Evolutionary conservation across 2,797 vertebrate species (phyloP).

Genomic region (Melanotaenia boesemani): DNA sequence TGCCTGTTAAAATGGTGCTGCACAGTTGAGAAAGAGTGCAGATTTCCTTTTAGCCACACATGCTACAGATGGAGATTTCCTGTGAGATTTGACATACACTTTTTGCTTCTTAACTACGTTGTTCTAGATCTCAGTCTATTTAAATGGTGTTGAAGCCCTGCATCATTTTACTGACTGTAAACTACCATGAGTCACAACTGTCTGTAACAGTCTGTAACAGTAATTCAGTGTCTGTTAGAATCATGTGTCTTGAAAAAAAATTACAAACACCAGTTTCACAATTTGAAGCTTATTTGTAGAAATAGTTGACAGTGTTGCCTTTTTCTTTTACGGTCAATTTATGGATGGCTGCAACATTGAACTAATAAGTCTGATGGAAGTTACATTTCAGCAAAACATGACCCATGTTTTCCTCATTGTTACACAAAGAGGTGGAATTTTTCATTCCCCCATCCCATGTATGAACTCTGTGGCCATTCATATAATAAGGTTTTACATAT

Average conservation of each 20-base stretch:
- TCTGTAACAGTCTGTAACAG: background rate
- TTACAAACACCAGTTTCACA: background rate
- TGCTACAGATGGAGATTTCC: constrained; percentile 45
- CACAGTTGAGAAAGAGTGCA: constrained; percentile 53
- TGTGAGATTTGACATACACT: constrained; percentile 35
- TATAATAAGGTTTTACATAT: background rate
- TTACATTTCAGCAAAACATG: background rate
- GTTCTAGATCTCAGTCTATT: background rate
- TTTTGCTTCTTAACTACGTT: background rate
- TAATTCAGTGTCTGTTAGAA: background rate
- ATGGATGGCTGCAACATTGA: background rate
- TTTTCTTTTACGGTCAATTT: background rate
- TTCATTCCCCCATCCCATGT: background rate
- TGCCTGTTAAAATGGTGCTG: constrained; percentile 47
- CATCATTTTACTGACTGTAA: constrained; percentile 15
- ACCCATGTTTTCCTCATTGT: constrained; percentile 1
- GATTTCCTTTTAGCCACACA: constrained; percentile 40
- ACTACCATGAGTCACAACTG: background rate
- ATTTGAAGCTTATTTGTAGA: background rate
- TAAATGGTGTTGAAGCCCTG: constrained; percentile 12
- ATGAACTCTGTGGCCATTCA: background rate
- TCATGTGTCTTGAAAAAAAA: too few relatives aligned
- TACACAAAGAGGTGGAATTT: constrained; percentile 5
- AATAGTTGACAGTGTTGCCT: background rate
- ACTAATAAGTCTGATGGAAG: background rate